Conservation (phyloP, 2,113 vertebrate genomes). For the Neopipo cinnamomea region DNA sequence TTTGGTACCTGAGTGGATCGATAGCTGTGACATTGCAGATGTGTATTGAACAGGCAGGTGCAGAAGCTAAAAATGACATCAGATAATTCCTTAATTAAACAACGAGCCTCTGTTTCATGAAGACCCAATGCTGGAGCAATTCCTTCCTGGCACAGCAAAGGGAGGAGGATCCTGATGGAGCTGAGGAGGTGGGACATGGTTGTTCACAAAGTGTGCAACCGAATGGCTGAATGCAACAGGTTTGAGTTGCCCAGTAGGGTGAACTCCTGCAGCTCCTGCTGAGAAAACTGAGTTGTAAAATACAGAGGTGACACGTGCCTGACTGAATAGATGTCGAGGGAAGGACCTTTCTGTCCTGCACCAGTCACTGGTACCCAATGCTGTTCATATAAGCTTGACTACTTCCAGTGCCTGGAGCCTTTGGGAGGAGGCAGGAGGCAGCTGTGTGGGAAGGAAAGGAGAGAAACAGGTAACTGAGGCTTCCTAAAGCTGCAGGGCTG, state of each 20-base stretch:
- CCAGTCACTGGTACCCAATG: neutral
- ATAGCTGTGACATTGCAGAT: neutral
- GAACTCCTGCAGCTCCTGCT: neutral
- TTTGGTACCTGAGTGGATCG: neutral
- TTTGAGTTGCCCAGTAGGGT: rapidly evolving
- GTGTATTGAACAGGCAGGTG: neutral
- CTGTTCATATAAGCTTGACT: neutral
- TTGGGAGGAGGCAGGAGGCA: neutral
- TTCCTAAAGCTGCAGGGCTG: neutral
- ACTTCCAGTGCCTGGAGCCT: neutral
- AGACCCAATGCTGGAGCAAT: neutral
- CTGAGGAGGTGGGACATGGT: rapidly evolving
- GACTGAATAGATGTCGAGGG: neutral
- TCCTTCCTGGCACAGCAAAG: neutral
- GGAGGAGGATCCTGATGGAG: neutral
- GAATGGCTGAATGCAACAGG: no score
- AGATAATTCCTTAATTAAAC: neutral
- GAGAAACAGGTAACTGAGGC: neutral
- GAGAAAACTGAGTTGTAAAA: neutral
- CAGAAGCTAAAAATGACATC: neutral
- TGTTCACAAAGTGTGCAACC: neutral
- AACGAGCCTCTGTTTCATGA: neutral
- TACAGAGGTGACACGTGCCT: rapidly evolving
- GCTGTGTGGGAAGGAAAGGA: neutral
- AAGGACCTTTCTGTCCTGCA: rapidly evolving